A percentile compares a stretch with the other conserved stretches of the same genome.
These are phyloP conservation scores for Callaeas wilsoni DNA, from an alignment of 2,113 vertebrate genomes.

Conservation along the genomic window DNA sequence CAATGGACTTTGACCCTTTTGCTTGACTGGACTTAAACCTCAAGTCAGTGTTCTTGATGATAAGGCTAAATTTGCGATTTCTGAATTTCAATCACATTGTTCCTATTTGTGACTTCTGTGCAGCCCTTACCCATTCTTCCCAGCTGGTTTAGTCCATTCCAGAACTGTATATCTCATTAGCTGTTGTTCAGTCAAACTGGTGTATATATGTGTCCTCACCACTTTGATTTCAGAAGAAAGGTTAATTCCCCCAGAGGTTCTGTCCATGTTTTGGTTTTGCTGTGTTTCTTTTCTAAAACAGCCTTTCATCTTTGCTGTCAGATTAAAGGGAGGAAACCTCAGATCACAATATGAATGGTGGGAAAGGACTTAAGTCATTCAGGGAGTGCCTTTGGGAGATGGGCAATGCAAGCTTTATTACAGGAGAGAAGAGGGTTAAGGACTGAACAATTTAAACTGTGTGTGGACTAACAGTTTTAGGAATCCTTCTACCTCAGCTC, in stretches of 20 bases:
- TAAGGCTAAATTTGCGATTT: not conserved
- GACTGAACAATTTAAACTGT: not conserved
- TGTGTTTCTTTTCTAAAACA: not conserved
- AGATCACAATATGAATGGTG: not conserved
- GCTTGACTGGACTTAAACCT: not conserved
- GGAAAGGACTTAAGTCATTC: not conserved
- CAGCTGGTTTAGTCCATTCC: not conserved
- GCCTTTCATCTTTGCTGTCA: constrained; percentile 3
- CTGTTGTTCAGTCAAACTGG: not conserved
- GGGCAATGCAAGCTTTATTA: not conserved
- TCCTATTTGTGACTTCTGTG: not conserved
- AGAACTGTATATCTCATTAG: not conserved
- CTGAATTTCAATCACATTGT: not conserved
- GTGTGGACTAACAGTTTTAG: not conserved
- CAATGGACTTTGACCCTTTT: not conserved
- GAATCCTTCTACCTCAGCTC: not conserved
- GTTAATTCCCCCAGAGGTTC: not conserved
- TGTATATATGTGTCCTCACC: not conserved
- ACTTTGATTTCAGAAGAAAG: not conserved
- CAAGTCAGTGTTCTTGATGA: not conserved
- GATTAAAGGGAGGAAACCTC: not conserved
- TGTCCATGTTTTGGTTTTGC: not conserved
- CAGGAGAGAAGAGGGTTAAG: not conserved
- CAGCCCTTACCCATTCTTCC: not conserved
- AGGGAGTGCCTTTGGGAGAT: not conserved